phyloP scores from a whole-genome alignment of 2,113 vertebrate genomes.

The Oreochromis aureus region DNA sequence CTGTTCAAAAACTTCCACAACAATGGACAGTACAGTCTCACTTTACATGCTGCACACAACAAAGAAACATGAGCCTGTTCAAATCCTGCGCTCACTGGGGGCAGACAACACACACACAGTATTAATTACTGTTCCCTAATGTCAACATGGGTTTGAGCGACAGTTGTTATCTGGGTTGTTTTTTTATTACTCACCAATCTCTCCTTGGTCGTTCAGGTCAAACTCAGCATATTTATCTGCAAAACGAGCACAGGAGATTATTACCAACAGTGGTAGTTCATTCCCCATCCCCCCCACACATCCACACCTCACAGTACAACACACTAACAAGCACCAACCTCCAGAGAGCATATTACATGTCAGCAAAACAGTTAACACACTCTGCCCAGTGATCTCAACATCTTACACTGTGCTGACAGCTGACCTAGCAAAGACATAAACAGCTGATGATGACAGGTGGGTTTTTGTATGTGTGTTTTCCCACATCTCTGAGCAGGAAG shows the following conservation, averaged over 20 bases:
- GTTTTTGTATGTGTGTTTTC: neutral
- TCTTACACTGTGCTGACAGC: constrained; percentile 7
- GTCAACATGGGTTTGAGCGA: neutral
- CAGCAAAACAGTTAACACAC: constrained; percentile 3
- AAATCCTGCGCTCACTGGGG: neutral
- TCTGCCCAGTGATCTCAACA: neutral
- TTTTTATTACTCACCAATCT: constrained; percentile 86
- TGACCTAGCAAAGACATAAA: neutral
- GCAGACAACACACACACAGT: constrained; percentile 25
- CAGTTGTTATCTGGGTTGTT: constrained; percentile 18
- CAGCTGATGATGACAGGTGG: constrained; percentile 50
- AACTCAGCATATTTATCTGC: constrained; percentile 97
- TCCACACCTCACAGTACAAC: neutral
- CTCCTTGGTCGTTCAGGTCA: constrained; percentile 94
- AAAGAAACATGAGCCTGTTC: constrained; percentile 13
- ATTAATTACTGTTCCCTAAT: constrained; percentile 49
- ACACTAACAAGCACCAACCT: neutral
- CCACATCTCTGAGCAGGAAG: neutral
- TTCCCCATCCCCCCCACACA: neutral
- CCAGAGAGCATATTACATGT: neutral
- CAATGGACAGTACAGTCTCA: neutral
- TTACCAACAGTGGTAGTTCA: neutral
- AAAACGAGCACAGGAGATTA: constrained; percentile 42
- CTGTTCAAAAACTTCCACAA: neutral
- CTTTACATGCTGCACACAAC: constrained; percentile 16